Percentiles rank a stretch among this genome's conserved stretches.
These are phyloP conservation scores for Otocyon megalotis DNA, from an alignment of 2,113 vertebrate genomes.

Conservation along the genomic window DNA sequence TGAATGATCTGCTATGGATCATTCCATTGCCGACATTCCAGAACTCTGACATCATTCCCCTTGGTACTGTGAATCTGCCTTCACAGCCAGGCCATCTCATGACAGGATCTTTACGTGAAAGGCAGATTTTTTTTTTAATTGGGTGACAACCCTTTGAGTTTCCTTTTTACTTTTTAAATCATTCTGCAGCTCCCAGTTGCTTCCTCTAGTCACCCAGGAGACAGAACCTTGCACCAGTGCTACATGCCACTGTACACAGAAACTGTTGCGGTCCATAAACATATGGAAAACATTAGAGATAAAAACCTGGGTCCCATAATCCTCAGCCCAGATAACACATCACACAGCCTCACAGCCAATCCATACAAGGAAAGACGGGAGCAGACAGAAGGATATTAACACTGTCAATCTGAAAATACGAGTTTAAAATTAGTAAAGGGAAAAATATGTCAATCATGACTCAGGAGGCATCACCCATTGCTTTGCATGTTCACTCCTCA, in stretches of 20 bases:
- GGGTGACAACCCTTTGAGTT: neutral
- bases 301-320: conserved; percentile 17
- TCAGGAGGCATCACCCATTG: neutral
- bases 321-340: neutral
- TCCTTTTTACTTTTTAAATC: conserved; percentile 22
- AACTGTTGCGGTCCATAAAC: neutral
- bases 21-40: neutral
- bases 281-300: conserved; percentile 14
- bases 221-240: neutral
- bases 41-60: neutral
- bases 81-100: neutral
- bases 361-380: conserved; percentile 25
- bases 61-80: neutral
- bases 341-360: conserved; percentile 19
- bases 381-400: conserved; percentile 52
- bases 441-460: conserved; percentile 53
- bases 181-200: neutral
- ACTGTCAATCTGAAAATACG: conserved; percentile 27
- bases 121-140: neutral
- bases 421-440: conserved; percentile 59
- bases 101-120: conserved; percentile 28
- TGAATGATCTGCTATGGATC: neutral
- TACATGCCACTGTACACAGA: neutral
- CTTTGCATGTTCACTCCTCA: conserved; percentile 41
- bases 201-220: neutral